Percentiles rank a stretch among this genome's conserved stretches.
Conservation (phyloP, 2,113 vertebrate genomes). For the Halichoeres trimaculatus region DNA sequence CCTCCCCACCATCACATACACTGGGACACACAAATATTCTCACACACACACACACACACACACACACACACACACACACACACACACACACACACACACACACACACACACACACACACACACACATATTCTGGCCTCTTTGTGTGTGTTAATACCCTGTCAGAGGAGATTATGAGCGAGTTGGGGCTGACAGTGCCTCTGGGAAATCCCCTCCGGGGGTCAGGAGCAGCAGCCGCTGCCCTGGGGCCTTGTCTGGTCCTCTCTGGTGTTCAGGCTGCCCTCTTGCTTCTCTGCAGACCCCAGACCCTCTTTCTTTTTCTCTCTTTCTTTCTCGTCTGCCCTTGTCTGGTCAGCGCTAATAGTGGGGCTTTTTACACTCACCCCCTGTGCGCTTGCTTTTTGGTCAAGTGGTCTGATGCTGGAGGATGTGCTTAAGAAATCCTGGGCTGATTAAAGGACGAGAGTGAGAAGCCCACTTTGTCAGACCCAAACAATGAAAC, state of each 20-base stretch:
- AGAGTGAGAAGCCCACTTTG: background rate
- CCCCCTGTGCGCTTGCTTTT: background rate
- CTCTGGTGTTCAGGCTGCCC: slow-evolving; percentile 31
- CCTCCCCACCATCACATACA: slow-evolving; percentile 30
- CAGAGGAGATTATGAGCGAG: slow-evolving; percentile 62
- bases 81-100: slow-evolving; percentile 26
- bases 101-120: background rate
- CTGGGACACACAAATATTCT: slow-evolving; percentile 7
- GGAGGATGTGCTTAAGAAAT: background rate
- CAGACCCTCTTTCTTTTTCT: background rate
- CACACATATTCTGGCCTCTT: slow-evolving; percentile 46
- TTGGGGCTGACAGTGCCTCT: slow-evolving; percentile 59
- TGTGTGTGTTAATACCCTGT: slow-evolving; percentile 66
- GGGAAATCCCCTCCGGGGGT: slow-evolving; percentile 69
- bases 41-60: slow-evolving; percentile 12
- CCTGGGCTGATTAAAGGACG: background rate
- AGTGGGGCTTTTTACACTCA: background rate
- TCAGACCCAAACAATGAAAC: too few species aligned
- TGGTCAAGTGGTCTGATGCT: background rate
- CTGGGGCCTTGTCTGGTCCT: slow-evolving; percentile 57
- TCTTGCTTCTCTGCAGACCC: slow-evolving; percentile 12
- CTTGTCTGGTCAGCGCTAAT: slow-evolving; percentile 12
- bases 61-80: slow-evolving; percentile 19
- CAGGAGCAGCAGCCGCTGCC: slow-evolving; percentile 45
- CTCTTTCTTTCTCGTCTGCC: background rate